Conservation (phyloP, 2,888 invertebrate genomes). For the Cenopis cana region DNA sequence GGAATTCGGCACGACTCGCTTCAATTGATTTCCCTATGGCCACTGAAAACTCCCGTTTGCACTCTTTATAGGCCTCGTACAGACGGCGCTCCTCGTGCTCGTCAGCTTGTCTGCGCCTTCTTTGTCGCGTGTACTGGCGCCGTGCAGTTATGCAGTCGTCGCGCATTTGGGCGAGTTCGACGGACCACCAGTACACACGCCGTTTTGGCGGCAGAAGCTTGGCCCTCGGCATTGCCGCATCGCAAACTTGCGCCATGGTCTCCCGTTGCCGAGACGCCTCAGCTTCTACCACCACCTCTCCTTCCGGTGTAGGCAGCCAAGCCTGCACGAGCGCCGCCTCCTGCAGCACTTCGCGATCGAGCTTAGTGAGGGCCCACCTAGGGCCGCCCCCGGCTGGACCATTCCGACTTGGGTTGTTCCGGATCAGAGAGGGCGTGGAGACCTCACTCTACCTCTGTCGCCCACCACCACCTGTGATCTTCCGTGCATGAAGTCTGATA, state of each 20-base stretch:
- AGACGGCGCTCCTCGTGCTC: background rate
- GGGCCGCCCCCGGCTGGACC: slow-evolving; percentile 1
- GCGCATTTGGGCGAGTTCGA: too few species aligned
- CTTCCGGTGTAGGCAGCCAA: background rate
- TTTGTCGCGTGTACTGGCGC: background rate
- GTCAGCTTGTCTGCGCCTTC: background rate
- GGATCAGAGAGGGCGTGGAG: background rate
- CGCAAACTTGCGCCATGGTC: background rate
- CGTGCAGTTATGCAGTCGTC: background rate
- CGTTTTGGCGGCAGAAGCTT: background rate
- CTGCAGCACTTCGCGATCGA: background rate
- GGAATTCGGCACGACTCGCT: background rate
- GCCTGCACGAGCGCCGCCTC: slow-evolving; percentile 2
- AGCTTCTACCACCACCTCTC: background rate
- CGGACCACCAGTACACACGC: too few species aligned
- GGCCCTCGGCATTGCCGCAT: background rate
- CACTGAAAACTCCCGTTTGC: background rate
- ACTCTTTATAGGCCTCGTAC: background rate
- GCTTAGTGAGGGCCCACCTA: background rate
- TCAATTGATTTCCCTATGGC: slow-evolving; percentile 6
- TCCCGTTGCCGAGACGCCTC: background rate
- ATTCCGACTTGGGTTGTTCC: background rate
- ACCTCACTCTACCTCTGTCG: too few species aligned
- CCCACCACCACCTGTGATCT: too few species aligned
- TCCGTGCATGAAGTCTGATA: too few species aligned